Percentiles rank a stretch among this genome's conserved stretches.
Conservation (phyloP, 2,888 invertebrate species). For the Argynnis bischoffii region DNA sequence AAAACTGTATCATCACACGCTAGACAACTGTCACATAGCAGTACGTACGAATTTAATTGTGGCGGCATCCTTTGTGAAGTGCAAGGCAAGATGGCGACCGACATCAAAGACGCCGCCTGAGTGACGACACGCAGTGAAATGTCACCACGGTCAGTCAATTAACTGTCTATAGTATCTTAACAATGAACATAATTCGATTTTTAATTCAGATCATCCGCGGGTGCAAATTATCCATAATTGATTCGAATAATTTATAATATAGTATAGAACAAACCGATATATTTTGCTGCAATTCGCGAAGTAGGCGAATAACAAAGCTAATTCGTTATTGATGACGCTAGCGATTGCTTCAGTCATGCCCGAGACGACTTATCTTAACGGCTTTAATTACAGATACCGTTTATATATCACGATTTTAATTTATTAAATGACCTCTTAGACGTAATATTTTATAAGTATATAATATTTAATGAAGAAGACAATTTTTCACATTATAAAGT, state of each 20-base stretch:
- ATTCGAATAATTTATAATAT: conserved; percentile 4
- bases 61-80: conserved; percentile 72
- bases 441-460: no score
- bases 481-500: no score
- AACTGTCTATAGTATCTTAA: conserved; percentile 48
- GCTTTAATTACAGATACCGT: conserved; percentile 62
- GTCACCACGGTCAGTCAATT: conserved; percentile 79
- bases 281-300: conserved; percentile 34
- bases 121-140: conserved; percentile 70
- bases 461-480: no score
- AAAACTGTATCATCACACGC: conserved; percentile 54
- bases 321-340: conserved; percentile 73
- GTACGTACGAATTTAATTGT: conserved; percentile 77
- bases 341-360: conserved; percentile 58
- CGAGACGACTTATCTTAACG: conserved; percentile 64
- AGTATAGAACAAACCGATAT: conserved; percentile 32
- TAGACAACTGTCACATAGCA: conserved; percentile 78
- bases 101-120: conserved; percentile 70
- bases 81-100: conserved; percentile 57
- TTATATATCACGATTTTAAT: conserved; percentile 56
- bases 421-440: neutral
- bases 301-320: conserved; percentile 66
- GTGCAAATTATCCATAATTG: conserved; percentile 4
- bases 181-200: conserved; percentile 32
- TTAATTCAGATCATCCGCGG: conserved; percentile 12